Evolutionary conservation across 2,888 invertebrate species (phyloP).

Genomic region (Agonopterix subpropinquella): DNA sequence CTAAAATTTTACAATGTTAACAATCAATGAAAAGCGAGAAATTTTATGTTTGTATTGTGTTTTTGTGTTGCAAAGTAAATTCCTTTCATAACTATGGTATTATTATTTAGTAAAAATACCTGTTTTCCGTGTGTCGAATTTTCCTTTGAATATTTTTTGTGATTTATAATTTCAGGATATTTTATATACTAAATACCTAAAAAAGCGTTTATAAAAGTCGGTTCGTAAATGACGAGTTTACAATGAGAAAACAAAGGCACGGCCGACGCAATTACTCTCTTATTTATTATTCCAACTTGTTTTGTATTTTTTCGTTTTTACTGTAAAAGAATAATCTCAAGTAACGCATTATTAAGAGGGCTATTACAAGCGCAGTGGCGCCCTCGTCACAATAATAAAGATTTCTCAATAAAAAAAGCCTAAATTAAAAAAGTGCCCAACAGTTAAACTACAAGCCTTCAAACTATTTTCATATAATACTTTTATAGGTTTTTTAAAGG

Average conservation of each 20-base stretch:
- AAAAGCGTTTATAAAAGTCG: not conserved
- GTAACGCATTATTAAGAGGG: not conserved
- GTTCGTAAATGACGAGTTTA: slow-evolving; percentile 21
- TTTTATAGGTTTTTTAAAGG: no score
- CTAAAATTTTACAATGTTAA: not conserved
- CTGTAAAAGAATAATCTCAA: not conserved
- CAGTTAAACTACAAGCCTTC: no score
- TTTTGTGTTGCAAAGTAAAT: no score
- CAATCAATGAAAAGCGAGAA: not conserved
- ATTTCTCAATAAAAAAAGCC: no score
- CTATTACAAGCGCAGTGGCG: no score
- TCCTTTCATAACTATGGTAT: no score
- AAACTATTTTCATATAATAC: no score
- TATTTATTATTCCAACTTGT: slow-evolving; percentile 41
- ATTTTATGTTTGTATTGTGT: no score
- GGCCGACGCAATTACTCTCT: slow-evolving; percentile 41
- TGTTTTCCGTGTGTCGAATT: not conserved
- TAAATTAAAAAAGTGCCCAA: no score
- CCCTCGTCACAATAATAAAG: no score
- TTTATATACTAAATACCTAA: not conserved
- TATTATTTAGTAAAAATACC: no score
- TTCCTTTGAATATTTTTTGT: not conserved
- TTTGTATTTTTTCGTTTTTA: slow-evolving; percentile 23
- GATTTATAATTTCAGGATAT: not conserved
- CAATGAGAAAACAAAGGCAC: slow-evolving; percentile 31